These are phyloP conservation scores for Porphyrio hochstetteri DNA, from an alignment of 2,113 vertebrate species.

Conservation along the genomic window DNA sequence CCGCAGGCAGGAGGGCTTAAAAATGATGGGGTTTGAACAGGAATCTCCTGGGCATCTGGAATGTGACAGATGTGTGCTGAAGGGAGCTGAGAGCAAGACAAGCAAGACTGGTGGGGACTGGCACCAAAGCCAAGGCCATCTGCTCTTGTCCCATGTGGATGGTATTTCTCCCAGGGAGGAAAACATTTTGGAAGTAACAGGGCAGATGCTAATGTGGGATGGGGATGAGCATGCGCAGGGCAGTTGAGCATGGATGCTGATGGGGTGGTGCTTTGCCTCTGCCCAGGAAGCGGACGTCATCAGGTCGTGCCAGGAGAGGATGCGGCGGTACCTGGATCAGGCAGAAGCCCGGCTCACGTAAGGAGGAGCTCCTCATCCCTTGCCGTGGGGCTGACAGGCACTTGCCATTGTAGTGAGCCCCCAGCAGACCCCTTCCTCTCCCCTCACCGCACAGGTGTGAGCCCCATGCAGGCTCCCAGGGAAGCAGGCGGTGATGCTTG, in stretches of 20 bases:
- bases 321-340: conserved; percentile 84
- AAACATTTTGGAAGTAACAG: not conserved
- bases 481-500: not conserved
- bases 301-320: conserved; percentile 88
- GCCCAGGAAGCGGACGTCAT: conserved; percentile 87
- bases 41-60: too few species aligned
- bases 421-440: not conserved
- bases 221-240: not conserved
- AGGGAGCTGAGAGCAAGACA: too few species aligned
- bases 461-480: not conserved
- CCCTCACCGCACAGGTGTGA: not conserved
- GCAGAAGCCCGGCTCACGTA: conserved; percentile 86
- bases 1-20: too few species aligned
- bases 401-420: not conserved
- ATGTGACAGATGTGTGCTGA: too few species aligned
- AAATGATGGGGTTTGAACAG: too few species aligned
- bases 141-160: not conserved
- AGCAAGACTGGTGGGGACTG: not conserved
- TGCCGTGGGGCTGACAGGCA: not conserved
- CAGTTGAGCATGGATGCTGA: not conserved
- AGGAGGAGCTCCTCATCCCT: conserved; percentile 49
- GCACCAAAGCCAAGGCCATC: not conserved
- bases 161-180: not conserved
- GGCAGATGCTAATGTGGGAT: not conserved
- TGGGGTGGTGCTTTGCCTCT: not conserved